These are phyloP conservation scores for Muscidifurax raptorellus DNA, from an alignment of 1,140 invertebrate species.

Conservation along the genomic window DNA sequence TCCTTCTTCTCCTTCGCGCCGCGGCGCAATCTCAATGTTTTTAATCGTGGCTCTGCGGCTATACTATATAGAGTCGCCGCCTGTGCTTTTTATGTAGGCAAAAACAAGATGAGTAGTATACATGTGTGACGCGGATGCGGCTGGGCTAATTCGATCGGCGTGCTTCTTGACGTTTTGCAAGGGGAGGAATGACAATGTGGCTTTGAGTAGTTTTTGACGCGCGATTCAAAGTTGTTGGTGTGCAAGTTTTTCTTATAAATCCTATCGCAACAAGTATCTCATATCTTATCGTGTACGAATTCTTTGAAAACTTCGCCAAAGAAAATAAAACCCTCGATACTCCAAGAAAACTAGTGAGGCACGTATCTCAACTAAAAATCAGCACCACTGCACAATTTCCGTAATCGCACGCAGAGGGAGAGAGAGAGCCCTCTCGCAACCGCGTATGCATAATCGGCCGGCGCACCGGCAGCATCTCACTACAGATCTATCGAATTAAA, in stretches of 20 bases:
- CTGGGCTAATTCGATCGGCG: neutral
- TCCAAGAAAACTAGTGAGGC: too few relatives aligned
- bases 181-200: too few relatives aligned
- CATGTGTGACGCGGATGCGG: neutral
- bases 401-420: neutral
- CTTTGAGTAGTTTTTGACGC: too few relatives aligned
- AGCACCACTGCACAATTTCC: neutral
- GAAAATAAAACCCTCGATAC: too few relatives aligned
- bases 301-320: too few relatives aligned
- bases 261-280: too few relatives aligned
- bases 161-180: neutral
- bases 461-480: neutral
- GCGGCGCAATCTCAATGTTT: constrained; percentile 5
- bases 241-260: too few relatives aligned
- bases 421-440: neutral
- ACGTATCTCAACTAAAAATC: neutral
- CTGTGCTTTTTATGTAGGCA: neutral
- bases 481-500: constrained; percentile 8
- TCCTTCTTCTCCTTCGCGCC: neutral
- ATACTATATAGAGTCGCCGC: neutral
- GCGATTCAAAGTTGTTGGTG: too few relatives aligned
- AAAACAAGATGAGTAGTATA: neutral
- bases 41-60: neutral
- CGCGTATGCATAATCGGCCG: neutral
- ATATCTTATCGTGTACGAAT: too few relatives aligned